phyloP scores from a whole-genome alignment of 2,888 invertebrate species.

The Chorisops tibialis region DNA sequence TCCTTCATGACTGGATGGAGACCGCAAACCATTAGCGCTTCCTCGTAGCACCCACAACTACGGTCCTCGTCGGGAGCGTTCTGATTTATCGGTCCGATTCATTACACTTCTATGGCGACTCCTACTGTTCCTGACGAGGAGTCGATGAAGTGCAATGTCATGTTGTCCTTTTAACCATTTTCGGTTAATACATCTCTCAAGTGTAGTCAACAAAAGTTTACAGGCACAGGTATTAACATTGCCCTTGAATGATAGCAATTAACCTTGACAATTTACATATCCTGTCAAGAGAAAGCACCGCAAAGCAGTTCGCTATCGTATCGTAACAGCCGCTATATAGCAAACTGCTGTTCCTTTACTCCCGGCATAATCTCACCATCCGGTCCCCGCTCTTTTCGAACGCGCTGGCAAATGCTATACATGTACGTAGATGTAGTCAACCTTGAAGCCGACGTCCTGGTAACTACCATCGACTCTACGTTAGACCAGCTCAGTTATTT shows the following conservation, averaged over 20 bases:
- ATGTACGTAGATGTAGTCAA: too few species aligned
- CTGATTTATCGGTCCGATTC: too few species aligned
- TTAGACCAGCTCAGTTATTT: constrained; percentile 15
- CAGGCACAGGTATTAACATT: constrained; percentile 8
- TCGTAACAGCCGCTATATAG: too few species aligned
- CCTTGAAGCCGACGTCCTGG: not conserved
- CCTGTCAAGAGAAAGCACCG: not conserved
- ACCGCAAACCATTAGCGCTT: too few species aligned
- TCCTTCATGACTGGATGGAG: too few species aligned
- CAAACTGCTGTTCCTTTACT: too few species aligned
- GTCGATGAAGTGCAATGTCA: constrained; percentile 3
- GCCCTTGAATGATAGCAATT: not conserved
- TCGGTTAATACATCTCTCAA: not conserved
- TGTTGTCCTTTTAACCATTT: constrained; percentile 3
- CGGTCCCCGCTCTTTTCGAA: not conserved
- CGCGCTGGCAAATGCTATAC: not conserved
- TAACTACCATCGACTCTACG: constrained; percentile 3
- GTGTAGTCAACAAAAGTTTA: not conserved
- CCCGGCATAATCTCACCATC: too few species aligned
- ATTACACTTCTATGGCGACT: too few species aligned
- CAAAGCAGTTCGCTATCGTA: too few species aligned
- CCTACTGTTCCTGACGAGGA: not conserved
- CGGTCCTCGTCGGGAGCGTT: too few species aligned
- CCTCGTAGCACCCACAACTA: too few species aligned
- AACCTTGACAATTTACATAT: constrained; percentile 13